A percentile compares a stretch with the other conserved stretches of the same genome.
Evolutionary conservation across 2,888 invertebrate species (phyloP).

Genomic region (Acleris emargana): DNA sequence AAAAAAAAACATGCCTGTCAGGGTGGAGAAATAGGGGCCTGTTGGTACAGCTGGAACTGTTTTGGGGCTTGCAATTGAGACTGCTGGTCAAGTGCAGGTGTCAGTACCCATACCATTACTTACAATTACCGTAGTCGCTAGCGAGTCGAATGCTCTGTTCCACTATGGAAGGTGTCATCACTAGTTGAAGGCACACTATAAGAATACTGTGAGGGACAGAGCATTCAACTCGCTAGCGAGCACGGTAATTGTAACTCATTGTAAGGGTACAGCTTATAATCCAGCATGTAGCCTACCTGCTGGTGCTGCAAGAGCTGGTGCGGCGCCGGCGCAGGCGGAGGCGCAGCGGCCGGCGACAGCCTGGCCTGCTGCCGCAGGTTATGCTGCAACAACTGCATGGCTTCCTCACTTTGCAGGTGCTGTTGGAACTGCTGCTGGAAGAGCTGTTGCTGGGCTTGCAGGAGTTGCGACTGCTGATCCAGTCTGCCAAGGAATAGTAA

Average conservation of each 20-base stretch:
- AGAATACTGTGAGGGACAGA: too few species aligned
- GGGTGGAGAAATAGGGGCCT: background rate
- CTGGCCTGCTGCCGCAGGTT: conserved; percentile 80
- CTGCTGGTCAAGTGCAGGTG: conserved; percentile 66
- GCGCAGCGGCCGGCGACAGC: conserved; percentile 64
- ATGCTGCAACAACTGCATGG: conserved; percentile 84
- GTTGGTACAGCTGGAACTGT: conserved; percentile 76
- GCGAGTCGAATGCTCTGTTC: too few species aligned
- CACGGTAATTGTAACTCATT: too few species aligned
- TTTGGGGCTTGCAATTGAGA: conserved; percentile 78
- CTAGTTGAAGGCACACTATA: too few species aligned
- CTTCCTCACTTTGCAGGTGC: conserved; percentile 75
- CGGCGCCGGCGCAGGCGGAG: conserved; percentile 58
- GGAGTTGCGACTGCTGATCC: conserved; percentile 73
- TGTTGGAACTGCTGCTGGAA: conserved; percentile 83
- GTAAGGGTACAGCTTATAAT: background rate
- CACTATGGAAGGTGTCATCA: too few species aligned
- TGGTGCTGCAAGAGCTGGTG: conserved; percentile 66
- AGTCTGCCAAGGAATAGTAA: conserved; percentile 51
- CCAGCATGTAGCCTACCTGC: conserved; percentile 44
- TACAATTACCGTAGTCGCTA: too few species aligned
- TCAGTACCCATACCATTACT: too few species aligned
- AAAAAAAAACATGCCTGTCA: too few species aligned
- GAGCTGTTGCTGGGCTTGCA: conserved; percentile 75
- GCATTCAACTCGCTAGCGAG: too few species aligned